A percentile compares a stretch with the other conserved stretches of the same genome.
Conservation (phyloP, 2,888 invertebrate genomes). For the Lottia scabra region DNA sequence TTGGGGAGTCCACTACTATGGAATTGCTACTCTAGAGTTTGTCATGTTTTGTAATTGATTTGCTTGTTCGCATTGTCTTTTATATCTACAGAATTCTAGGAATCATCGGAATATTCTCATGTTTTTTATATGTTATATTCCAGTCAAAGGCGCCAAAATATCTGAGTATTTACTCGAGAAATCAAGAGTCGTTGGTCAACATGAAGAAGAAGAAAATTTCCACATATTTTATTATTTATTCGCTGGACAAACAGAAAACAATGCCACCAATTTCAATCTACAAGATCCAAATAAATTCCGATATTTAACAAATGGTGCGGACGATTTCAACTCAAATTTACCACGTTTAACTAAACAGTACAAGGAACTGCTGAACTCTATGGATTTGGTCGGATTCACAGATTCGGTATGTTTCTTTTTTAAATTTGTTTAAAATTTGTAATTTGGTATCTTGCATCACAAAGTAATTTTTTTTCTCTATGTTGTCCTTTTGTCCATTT, state of each 20-base stretch:
- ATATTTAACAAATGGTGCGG: slow-evolving; percentile 50
- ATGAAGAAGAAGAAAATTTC: slow-evolving; percentile 64
- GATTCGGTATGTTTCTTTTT: slow-evolving; percentile 49
- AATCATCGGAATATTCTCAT: no score
- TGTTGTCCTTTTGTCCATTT: neutral
- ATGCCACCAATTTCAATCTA: slow-evolving; percentile 41
- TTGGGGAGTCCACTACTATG: no score
- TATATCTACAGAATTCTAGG: no score
- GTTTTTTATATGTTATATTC: slow-evolving; percentile 7
- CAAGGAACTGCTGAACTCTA: slow-evolving; percentile 59
- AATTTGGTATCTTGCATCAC: neutral
- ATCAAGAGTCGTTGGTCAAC: slow-evolving; percentile 64
- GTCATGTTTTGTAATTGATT: no score
- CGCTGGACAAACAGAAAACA: slow-evolving; percentile 53
- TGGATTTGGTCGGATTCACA: slow-evolving; percentile 67
- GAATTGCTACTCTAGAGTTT: no score
- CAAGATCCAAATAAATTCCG: slow-evolving; percentile 45
- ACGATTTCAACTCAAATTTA: slow-evolving; percentile 34
- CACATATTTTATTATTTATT: slow-evolving; percentile 68
- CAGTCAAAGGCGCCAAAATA: slow-evolving; percentile 67
- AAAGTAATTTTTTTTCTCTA: neutral
- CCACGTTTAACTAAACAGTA: slow-evolving; percentile 41
- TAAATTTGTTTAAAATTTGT: neutral
- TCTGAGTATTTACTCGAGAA: slow-evolving; percentile 68
- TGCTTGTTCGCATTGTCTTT: no score